These are phyloP conservation scores for Pelosia muscerda DNA, from an alignment of 2,888 invertebrate species.

Conservation along the genomic window DNA sequence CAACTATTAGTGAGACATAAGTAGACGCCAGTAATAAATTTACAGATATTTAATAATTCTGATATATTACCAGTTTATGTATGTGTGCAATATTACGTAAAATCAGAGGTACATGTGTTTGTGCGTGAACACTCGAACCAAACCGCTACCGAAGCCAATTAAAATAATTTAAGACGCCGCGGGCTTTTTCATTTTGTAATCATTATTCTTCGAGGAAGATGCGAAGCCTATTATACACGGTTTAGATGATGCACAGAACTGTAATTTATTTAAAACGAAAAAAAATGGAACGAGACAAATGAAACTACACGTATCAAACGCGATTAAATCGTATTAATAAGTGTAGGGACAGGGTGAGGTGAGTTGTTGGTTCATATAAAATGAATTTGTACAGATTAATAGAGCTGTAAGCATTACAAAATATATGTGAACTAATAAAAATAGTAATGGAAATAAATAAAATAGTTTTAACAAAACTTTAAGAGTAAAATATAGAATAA, in stretches of 20 bases:
- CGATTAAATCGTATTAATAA: conserved; percentile 44
- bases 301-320: conserved; percentile 47
- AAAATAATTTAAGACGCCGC: conserved; percentile 86
- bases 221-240: conserved; percentile 82
- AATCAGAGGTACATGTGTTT: conserved; percentile 55
- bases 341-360: conserved; percentile 27
- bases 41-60: conserved; percentile 58
- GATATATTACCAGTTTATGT: conserved; percentile 48
- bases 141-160: conserved; percentile 87
- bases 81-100: conserved; percentile 55
- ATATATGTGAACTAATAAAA: background rate
- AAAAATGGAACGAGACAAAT: conserved; percentile 42
- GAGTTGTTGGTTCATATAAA: conserved; percentile 22
- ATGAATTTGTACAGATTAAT: conserved; percentile 5
- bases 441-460: background rate
- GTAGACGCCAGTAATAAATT: conserved; percentile 55
- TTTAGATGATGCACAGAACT: conserved; percentile 77
- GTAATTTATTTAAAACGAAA: conserved; percentile 72
- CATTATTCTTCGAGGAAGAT: conserved; percentile 83
- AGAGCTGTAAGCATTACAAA: conserved; percentile 13
- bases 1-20: conserved; percentile 52
- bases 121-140: conserved; percentile 65
- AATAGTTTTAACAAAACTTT: background rate
- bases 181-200: conserved; percentile 84
- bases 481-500: no score